Base-by-base conservation (phyloP, 2,797 vertebrate genomes). In the Prionace glauca region DNA sequence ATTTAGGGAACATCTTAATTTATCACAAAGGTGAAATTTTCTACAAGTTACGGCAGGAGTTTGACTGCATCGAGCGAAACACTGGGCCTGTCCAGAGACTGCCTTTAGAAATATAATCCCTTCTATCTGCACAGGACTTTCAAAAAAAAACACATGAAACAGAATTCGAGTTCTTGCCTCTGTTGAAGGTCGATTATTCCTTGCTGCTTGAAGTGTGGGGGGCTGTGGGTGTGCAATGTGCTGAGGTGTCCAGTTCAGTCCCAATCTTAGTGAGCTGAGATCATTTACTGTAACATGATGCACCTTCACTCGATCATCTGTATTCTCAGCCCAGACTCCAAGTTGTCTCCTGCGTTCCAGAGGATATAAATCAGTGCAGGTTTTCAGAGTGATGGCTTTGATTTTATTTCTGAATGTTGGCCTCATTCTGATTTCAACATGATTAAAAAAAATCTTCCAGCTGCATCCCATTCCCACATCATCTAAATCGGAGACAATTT, bases 1-100 rank as follows among this genome's bases (percentile, higher is more conserved):
- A 95, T 95, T 95, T 95, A 95, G 45, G 93, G 93, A 95, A 95
- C 93, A 8, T 74, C 93, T 41, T 95, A 41, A 94, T 94, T 94
- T 94, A 94, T 72, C 65, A 45, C 41, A 18, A 74, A 74, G 93
- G 41, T 77, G 93, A 77, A 95, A 95, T 32, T 95, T 71, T 95
- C 56, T 32, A 74, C 45, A 74, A 56, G 65, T 45, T 50, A 2
- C 45, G 20, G 29, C 8, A 24, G 8, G 87, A 16, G 4, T 0
- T 14, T 60, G 60, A 91, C 2, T 62, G 29, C 29, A n/a, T 32
- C 14, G 2, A 20, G 4, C 12, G 2, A 56, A 32, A n/a, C 0
- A 11, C 26, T 1, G 24, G 41, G 50, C 24, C 45, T 11, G 24
- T 9, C 18, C 45, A 36, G 45, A 45, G 26, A 24, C 0, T 14